A percentile compares a stretch with the other conserved stretches of the same genome.
Evolutionary conservation across 2,797 vertebrate genomes (phyloP).

Genomic region (Protosalanx chinensis): DNA sequence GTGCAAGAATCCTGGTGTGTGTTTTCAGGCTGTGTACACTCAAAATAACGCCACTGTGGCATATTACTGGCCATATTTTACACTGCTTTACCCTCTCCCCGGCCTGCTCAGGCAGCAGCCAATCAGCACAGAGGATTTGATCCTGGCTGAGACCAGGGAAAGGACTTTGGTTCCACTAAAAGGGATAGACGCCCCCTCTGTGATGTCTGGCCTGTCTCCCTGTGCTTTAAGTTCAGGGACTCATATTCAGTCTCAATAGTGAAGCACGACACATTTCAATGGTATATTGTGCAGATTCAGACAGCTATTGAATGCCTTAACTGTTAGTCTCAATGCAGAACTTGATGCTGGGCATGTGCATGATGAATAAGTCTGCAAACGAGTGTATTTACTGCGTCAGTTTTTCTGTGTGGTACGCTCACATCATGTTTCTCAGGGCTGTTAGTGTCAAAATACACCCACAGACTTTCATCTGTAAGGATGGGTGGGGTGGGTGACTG

Average conservation of each 20-base stretch:
- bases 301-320: constrained; percentile 55
- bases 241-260: constrained; percentile 52
- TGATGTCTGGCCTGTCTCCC: constrained; percentile 44
- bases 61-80: constrained; percentile 30
- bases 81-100: constrained; percentile 10
- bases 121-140: constrained; percentile 37
- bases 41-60: constrained; percentile 20
- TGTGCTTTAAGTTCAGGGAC: constrained; percentile 58
- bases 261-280: constrained; percentile 54
- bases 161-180: constrained; percentile 44
- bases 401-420: background rate
- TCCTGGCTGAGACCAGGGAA: constrained; percentile 28
- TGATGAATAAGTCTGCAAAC: constrained; percentile 35
- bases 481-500: too few species aligned
- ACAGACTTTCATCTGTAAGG: background rate
- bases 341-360: constrained; percentile 35
- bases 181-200: constrained; percentile 35
- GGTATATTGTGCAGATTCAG: constrained; percentile 52
- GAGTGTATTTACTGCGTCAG: background rate
- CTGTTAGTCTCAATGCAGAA: constrained; percentile 46
- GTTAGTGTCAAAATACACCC: background rate
- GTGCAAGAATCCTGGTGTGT: constrained; percentile 21
- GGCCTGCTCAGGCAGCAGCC: constrained; percentile 18
- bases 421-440: background rate
- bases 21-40: constrained; percentile 55